These are phyloP conservation scores for Casuarius casuarius DNA, from an alignment of 2,113 vertebrate genomes.

Conservation along the genomic window DNA sequence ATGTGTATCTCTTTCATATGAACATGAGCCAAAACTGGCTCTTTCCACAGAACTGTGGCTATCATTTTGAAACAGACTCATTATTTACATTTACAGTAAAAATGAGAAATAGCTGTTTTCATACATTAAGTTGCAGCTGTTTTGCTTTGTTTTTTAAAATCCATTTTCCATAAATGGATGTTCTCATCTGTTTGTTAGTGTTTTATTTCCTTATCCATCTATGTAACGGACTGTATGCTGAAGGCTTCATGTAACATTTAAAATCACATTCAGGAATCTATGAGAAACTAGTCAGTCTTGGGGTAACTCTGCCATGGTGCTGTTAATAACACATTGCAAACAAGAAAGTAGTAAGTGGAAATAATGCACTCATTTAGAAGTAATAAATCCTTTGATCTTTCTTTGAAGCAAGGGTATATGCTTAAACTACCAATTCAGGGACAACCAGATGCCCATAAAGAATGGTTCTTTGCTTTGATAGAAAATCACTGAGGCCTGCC, in stretches of 20 bases:
- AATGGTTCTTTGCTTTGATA: constrained; percentile 82
- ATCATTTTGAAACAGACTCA: background rate
- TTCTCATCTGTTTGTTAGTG: background rate
- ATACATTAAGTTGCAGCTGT: background rate
- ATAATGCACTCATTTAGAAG: constrained; percentile 82
- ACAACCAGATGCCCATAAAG: constrained; percentile 85
- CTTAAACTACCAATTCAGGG: constrained; percentile 82
- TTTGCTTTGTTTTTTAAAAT: background rate
- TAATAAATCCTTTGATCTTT: constrained; percentile 86
- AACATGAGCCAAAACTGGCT: constrained; percentile 1
- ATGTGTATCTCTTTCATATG: constrained; percentile 6
- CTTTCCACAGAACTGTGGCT: background rate
- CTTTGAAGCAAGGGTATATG: constrained; percentile 80
- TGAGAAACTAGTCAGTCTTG: constrained; percentile 69
- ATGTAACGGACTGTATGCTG: constrained; percentile 41
- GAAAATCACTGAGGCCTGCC: constrained; percentile 80
- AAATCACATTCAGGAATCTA: constrained; percentile 53
- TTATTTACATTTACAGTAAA: background rate
- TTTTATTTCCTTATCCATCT: constrained; percentile 49
- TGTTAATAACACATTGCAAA: constrained; percentile 83
- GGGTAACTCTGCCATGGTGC: constrained; percentile 74
- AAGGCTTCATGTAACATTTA: constrained; percentile 47
- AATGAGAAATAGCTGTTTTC: background rate
- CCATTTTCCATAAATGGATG: background rate
- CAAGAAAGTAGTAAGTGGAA: constrained; percentile 82